Evolutionary conservation across 1,140 invertebrate genomes (phyloP), one percentile per base, ranked within the genome.

Genomic region (Marisa cornuarietis): DNA sequence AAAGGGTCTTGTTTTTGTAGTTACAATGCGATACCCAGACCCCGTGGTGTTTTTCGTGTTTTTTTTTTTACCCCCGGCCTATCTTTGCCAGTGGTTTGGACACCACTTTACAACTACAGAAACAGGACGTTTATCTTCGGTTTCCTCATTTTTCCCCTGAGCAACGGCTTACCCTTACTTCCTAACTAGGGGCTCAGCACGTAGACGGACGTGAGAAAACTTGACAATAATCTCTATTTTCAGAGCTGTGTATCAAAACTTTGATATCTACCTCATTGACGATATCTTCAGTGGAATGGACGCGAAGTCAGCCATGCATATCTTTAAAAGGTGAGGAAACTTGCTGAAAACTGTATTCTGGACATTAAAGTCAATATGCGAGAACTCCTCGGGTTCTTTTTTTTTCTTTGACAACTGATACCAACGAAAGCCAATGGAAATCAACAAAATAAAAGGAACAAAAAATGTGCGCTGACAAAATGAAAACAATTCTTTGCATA

Each of bases 261-360:
- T 92, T 81, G 88, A 91, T 90, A 94, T 98, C 79, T 98, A 98
- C 91, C 89, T 99, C 9, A 89, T 99, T 79, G 98, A 99, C 90
- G 97, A 99, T 90, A 94, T 98, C 65, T 92, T 99, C 76, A 94
- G 96, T 49, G 94, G 96, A 26, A 88, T 91, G 42, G 97, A 99
- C 91, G 90, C 92, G 5, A 94, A 95, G 87, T 96, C 99, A 24
- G 82, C 82, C 62, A 85, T 82, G 78, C 78, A 84, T 22, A 84
- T 85, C 22, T 85, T 82, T 68, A 84, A 81, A 73, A 84, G 77
- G 83, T 85, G 73, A 78, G 62, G 42, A 72, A 61, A 74, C 22
- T 74, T 52, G 22, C 0, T 20, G 24, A 42, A 71, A 71, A 20
- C 22, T 13, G 26, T 71, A 71, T 31, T 14, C 42, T 6, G 16